A percentile compares a stretch with the other conserved stretches of the same genome.
phyloP scores from a whole-genome alignment of 2,113 vertebrate species.

The Micromys minutus region DNA sequence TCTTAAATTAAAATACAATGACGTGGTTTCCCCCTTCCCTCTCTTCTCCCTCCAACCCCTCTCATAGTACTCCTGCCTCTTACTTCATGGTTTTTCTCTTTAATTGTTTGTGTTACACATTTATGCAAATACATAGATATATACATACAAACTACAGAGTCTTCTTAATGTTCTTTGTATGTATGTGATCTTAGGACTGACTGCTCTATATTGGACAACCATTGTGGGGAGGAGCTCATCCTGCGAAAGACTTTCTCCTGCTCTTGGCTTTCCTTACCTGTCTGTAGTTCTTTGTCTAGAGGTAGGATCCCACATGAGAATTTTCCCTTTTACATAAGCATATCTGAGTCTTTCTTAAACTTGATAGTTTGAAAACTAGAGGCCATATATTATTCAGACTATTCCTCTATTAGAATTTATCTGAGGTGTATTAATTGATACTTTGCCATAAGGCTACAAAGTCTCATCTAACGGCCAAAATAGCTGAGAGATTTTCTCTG shows the following conservation, averaged over 20 bases:
- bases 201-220: too few species aligned
- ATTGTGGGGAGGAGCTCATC: background rate
- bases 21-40: background rate
- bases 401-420: background rate
- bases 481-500: too few species aligned
- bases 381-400: background rate
- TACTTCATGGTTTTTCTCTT: background rate
- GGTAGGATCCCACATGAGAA: rapidly evolving
- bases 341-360: background rate
- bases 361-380: background rate
- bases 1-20: background rate
- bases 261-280: background rate
- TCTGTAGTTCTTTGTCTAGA: background rate
- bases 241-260: background rate
- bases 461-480: background rate
- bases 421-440: background rate
- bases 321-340: background rate
- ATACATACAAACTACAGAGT: background rate
- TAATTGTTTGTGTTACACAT: background rate
- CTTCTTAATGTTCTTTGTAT: background rate
- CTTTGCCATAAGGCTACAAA: background rate
- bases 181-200: background rate
- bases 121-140: background rate
- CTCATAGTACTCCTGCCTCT: background rate
- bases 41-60: background rate